Evolutionary conservation across 2,113 vertebrate species (phyloP).

Genomic region (Octodon degus): DNA sequence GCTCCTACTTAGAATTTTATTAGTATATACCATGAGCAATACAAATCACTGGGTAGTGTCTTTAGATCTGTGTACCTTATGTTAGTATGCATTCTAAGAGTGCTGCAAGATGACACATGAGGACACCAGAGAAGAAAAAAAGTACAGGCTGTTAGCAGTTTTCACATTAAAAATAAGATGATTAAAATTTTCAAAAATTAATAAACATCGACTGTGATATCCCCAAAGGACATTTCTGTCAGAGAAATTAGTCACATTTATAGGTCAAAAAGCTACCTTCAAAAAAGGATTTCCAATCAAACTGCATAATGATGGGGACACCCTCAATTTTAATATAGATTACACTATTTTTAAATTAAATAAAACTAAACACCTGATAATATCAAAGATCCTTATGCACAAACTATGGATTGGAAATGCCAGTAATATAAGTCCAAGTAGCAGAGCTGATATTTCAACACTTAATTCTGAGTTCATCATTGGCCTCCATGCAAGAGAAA

Average conservation of each 20-base stretch:
- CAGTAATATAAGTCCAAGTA: neutral
- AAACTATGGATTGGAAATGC: neutral
- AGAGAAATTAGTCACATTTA: neutral
- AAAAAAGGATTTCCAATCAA: neutral
- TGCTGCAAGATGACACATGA: neutral
- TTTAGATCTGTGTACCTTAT: neutral
- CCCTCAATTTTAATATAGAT: neutral
- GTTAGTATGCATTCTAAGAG: too few relatives aligned
- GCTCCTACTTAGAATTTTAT: neutral
- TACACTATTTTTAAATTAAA: neutral
- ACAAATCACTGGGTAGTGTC: neutral
- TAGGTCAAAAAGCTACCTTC: neutral
- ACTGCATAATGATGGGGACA: neutral
- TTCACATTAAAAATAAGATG: neutral
- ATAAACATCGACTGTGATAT: neutral
- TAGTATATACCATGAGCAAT: neutral
- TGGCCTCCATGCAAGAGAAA: neutral
- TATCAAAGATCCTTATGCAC: neutral
- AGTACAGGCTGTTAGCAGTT: neutral
- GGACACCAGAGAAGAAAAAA: neutral
- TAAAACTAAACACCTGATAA: neutral
- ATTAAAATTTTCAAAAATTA: neutral
- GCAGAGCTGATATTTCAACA: neutral
- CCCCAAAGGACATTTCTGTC: neutral
- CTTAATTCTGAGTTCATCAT: neutral